Base-by-base conservation (phyloP, 2,797 vertebrate genomes). In the Pelodytes ibericus region DNA sequence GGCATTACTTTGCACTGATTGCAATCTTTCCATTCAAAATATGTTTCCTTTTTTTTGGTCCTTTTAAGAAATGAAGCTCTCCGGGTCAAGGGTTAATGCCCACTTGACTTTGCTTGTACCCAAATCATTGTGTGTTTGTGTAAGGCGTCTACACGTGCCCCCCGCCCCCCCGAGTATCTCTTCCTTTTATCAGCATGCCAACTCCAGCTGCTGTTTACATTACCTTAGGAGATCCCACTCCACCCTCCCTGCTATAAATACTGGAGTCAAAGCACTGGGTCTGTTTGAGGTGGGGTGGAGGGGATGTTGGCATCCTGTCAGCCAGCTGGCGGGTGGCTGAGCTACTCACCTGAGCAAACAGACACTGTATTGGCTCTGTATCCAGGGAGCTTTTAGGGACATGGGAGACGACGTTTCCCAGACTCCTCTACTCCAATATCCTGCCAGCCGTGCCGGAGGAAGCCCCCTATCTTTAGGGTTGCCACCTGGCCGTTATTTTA, bases 71-170 rank as follows among this genome's bases (percentile, higher is more conserved):
- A n/a, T n/a, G n/a, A 2, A 51, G 4, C 20, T 18, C 16, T 10
- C 4, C 22, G 18, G 2, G 11, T 69, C 11, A 68, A 11, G 64
- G 63, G 72, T 67, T 75, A 73, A 73, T 73, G 24, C 11, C 9
- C 22, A 29, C 49, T 33, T 33, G 9, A 22, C 33, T 58, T 22
- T 18, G 51, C 51, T n/a, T 66, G 36, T 51, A 41, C 63, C 56
- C 56, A 33, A n/a, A 49, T 66, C 26, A 63, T 20, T 53, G n/a
- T 51, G 11, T 75, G 24, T 75, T 75, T 75, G 65, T 64, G 65
- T 24, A 75, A 62, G 73, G 73, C 65, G 73, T 75, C 51, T 61
- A 56, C 64, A 29, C 64, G 36, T n/a, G n/a, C n/a, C n/a, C n/a
- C n/a, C n/a, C n/a, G n/a, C n/a, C 13, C 59, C 31, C 51, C 20